phyloP scores from a whole-genome alignment of 2,888 invertebrate species.

The Scaptomyza parva region DNA sequence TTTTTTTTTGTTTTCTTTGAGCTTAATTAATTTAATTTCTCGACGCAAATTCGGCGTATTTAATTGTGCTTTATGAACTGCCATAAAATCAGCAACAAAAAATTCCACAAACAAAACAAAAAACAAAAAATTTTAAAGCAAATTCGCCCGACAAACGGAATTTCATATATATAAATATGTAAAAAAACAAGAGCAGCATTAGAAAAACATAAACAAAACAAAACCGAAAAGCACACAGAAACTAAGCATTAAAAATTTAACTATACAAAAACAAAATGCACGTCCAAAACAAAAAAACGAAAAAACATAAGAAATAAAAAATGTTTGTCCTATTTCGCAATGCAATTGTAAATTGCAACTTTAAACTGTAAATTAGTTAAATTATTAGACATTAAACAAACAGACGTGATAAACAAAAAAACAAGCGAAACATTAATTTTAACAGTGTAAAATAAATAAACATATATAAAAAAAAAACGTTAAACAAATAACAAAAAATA shows the following conservation, averaged over 20 bases:
- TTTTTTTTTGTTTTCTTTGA: no score
- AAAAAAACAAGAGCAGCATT: conserved; percentile 39
- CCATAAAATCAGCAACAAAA: conserved; percentile 71
- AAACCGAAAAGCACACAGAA: conserved; percentile 57
- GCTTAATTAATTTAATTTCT: conserved; percentile 79
- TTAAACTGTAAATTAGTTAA: conserved; percentile 77
- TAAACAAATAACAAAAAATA: conserved; percentile 31
- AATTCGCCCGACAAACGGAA: conserved; percentile 41
- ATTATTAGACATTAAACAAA: conserved; percentile 77
- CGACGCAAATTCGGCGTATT: conserved; percentile 71
- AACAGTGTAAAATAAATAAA: conserved; percentile 68
- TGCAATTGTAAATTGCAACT: conserved; percentile 77
- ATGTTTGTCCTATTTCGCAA: conserved; percentile 72
- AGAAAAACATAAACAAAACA: conserved; percentile 25
- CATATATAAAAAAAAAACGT: conserved; percentile 18
- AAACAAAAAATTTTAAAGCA: conserved; percentile 30
- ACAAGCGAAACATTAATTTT: conserved; percentile 35
- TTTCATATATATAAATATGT: conserved; percentile 66
- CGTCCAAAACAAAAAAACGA: conserved; percentile 62
- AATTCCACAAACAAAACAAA: conserved; percentile 31
- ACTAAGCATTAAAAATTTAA: conserved; percentile 50
- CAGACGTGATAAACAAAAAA: conserved; percentile 76
- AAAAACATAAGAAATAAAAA: conserved; percentile 27
- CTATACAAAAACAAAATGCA: conserved; percentile 65
- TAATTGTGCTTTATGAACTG: conserved; percentile 80